Conservation (phyloP, 2,888 invertebrate genomes). For the Pollenia labialis region DNA sequence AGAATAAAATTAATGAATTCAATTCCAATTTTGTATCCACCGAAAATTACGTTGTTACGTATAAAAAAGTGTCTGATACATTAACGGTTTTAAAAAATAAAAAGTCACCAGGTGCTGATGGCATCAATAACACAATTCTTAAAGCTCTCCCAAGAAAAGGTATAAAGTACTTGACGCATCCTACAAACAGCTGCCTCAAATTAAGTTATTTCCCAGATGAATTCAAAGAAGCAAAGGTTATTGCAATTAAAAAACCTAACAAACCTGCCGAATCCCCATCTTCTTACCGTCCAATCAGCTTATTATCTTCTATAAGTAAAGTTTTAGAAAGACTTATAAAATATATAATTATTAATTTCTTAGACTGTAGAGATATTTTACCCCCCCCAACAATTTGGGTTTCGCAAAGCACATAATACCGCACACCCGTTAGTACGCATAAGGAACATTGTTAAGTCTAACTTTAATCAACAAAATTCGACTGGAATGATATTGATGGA, state of each 20-base stretch:
- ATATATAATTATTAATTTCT: no score
- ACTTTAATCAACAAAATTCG: no score
- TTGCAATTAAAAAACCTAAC: slow-evolving; percentile 46
- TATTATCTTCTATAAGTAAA: no score
- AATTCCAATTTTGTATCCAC: not conserved
- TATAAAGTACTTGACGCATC: not conserved
- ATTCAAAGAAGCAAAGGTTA: slow-evolving; percentile 38
- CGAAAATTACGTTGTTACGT: not conserved
- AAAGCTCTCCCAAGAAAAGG: slow-evolving; percentile 14
- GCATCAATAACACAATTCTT: not conserved
- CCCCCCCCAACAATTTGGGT: no score
- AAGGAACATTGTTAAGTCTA: no score
- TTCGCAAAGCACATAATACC: no score
- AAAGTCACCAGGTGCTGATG: not conserved
- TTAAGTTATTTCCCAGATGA: slow-evolving; percentile 30
- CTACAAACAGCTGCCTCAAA: slow-evolving; percentile 7
- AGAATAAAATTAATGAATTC: not conserved
- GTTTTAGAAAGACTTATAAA: no score
- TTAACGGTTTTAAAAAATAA: not conserved
- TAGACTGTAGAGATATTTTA: no score
- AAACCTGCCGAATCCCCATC: slow-evolving; percentile 22
- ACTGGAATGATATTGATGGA: no score
- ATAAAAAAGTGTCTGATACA: not conserved
- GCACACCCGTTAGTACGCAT: no score
- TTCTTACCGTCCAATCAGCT: slow-evolving; percentile 15